Evolutionary conservation across 1,140 invertebrate genomes (phyloP), one percentile per base, ranked within the genome.

Genomic region (Medauroidea extradentata): DNA sequence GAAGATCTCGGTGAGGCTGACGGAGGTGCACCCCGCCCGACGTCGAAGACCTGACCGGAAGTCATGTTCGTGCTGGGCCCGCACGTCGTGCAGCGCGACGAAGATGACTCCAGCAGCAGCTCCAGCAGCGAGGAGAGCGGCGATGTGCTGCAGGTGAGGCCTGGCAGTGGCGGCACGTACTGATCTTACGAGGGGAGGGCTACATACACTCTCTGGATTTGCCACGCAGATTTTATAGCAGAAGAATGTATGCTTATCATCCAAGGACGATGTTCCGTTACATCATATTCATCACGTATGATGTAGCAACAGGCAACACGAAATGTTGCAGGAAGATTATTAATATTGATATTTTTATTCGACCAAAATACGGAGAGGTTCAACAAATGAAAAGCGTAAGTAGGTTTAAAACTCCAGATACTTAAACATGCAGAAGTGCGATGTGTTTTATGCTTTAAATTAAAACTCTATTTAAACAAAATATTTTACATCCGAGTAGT

Each of bases 61-160:
- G 24, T 42, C 42, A 77, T 77, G 75, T 77, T 77, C 44, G 75
- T 77, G 5, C 74, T 74, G 55, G 74, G 70, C 9, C 70, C 70
- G 3, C 50, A 54, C 38, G 29, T 68, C 4, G 5, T 55, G 51
- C 58, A 59, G 14, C 64, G 73, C 1, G 68, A 19, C 9, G 75
- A 74, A 0, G 73, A 74, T 18, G 65, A 68, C 39, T 73, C 71
- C 0, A 73, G 73, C 0, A 68, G 71, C 1, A 65, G 16, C 7
- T 75, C 73, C 38, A 74, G 76, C 1, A 72, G 75, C 8, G 73
- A 75, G 57, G 69, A 66, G 18, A 57, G 62, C 24, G 74, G 67
- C 14, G 73, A 76, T 66, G 61, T 68, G 19, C 59, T 77, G 7
- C 74, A 76, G 74, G 74, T 75, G 62, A 34, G 24, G 53, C 57